Base-by-base conservation (phyloP, 2,113 vertebrate species). In the Chionis minor region DNA sequence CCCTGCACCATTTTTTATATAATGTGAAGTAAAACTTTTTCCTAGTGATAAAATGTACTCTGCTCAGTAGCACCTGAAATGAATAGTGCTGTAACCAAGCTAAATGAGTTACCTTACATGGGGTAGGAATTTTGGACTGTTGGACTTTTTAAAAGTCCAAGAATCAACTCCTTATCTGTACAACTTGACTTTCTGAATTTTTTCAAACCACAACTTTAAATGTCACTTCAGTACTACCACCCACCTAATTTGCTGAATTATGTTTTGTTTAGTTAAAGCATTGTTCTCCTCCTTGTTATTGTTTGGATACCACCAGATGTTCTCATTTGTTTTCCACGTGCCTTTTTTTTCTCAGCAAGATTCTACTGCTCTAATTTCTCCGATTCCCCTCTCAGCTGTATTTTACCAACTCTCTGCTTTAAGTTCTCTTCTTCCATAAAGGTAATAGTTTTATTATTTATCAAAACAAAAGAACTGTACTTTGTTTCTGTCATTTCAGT, bases 231-330 rank as follows among this genome's bases (percentile, higher is more conserved):
- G 58, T 83, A 45, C 40, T 90, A 86, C 71, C 94, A 93, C 72
- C 94, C 88, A 96, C 90, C 81, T 88, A 85, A 95, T 92, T 91
- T 70, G 63, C 65, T 96, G 94, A 94, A 91, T 81, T 96, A 86
- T 93, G 81, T 65, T 62, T 81, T 97, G 92, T 96, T 96, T 96
- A 96, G 89, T 71, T 96, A 84, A 93, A 96, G 82, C 24, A 12
- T 88, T 93, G 80, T 88, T 94, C 83, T 96, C n/a, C 75, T 92
- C 42, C 73, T 89, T 95, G 72, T 92, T 94, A 79, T 95, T 96
- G 96, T 94, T 97, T 94, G 94, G 91, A 84, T 87, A 89, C 86
- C 73, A 92, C 94, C 95, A 96, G 95, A 95, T 95, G 92, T 92
- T 96, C 89, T 67, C 35, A 69, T 87, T 96, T 95, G 52, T 94